Base-by-base conservation (phyloP, 2,797 vertebrate species). In the Semotilus atromaculatus region DNA sequence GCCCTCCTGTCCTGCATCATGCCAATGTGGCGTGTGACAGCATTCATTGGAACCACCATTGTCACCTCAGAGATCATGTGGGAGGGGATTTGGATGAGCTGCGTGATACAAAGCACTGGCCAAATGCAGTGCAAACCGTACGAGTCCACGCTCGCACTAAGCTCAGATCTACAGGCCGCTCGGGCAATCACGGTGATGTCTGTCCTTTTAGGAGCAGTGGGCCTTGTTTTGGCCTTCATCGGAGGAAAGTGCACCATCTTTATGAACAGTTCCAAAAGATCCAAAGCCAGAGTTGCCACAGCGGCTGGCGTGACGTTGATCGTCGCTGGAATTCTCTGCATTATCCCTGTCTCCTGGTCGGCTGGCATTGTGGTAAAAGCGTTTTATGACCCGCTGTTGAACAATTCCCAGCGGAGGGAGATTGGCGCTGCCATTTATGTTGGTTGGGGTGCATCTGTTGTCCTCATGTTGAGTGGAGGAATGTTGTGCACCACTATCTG, bases 401-500 rank as follows among this genome's bases (percentile, higher is more conserved):
- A 76, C 0, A 85, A 93, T 0, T 92, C 96, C 7, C 96, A 96
- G 93, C 96, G 94, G 90, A 93, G 96, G 83, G 97, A 97, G 89
- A 92, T 98, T 84, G 97, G 98, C 0, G 93, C 96, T 0, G 94
- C 97, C 0, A 94, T 98, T 45, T 99, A 98, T 81, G 93, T 98
- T 0, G 97, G 97, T 85, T 98, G 97, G 97, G 97, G 94, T 0
- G 78, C 96, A 0, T 93, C 96, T 0, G 94, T 91, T 0, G 92
- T 98, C 31, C 93, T 97, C 68, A 53, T 98, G 58, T 89, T 98
- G 0, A 96, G 97, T 0, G 97, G 97, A 0, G 95, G 68, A 0
- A 92, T 99, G 74, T 96, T 99, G 16, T 99, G 94, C 85, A 93
- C 91, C 90, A 92, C 94, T 1, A 91, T 92, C 36, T 95, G 94